Percentiles rank a stretch among this genome's conserved stretches.
Conservation (phyloP, 2,888 invertebrate genomes). For the Phengaris arion region DNA sequence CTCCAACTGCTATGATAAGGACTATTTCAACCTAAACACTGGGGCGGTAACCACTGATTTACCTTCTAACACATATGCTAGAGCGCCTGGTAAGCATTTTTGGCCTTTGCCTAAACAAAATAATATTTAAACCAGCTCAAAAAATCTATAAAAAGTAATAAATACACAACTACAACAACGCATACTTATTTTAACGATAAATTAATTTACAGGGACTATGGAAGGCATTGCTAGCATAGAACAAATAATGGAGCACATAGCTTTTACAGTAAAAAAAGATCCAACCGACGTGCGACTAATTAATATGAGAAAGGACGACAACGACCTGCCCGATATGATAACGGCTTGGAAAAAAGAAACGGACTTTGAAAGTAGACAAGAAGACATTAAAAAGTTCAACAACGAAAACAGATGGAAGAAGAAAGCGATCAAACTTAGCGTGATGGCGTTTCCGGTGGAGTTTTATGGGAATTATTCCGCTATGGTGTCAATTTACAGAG, state of each 20-base stretch:
- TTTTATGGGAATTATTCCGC: conserved; percentile 79
- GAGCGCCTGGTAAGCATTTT: conserved; percentile 81
- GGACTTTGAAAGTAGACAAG: conserved; percentile 75
- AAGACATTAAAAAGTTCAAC: conserved; percentile 79
- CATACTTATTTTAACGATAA: not conserved
- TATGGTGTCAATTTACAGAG: conserved; percentile 82
- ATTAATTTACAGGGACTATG: conserved; percentile 60
- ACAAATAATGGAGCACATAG: conserved; percentile 84
- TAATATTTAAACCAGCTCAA: not conserved
- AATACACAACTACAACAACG: not conserved
- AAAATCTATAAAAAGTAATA: not conserved
- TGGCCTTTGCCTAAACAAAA: not conserved
- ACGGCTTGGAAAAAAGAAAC: conserved; percentile 61
- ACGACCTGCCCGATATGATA: conserved; percentile 74
- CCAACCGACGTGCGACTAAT: conserved; percentile 76
- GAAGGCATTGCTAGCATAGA: conserved; percentile 82
- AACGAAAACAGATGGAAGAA: conserved; percentile 87
- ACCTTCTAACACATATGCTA: conserved; percentile 82
- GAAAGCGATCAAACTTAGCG: conserved; percentile 81
- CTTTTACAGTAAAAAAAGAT: conserved; percentile 77
- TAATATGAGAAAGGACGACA: conserved; percentile 75
- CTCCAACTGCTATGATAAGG: conserved; percentile 77
- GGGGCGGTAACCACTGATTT: conserved; percentile 80
- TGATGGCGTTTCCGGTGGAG: conserved; percentile 82
- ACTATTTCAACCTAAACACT: conserved; percentile 71